Evolutionary conservation across 2,888 invertebrate species (phyloP).

Genomic region (Meta bourneti): DNA sequence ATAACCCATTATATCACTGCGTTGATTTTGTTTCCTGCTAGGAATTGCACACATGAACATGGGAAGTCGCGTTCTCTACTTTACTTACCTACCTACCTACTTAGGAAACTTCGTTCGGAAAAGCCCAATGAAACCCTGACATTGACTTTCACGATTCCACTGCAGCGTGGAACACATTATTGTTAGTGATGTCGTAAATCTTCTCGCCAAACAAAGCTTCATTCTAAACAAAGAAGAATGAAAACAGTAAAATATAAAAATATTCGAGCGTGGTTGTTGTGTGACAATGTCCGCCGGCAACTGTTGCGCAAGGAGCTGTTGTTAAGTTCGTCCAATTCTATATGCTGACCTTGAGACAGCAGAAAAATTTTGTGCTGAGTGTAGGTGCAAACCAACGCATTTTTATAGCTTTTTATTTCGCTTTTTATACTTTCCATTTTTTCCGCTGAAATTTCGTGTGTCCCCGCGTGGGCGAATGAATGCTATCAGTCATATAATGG

Average conservation of each 20-base stretch:
- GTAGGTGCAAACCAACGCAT: slow-evolving; percentile 65
- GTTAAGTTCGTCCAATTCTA: slow-evolving; percentile 57
- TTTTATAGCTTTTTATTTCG: slow-evolving; percentile 21
- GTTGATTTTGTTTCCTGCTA: no score
- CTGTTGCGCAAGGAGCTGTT: slow-evolving; percentile 66
- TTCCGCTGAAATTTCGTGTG: slow-evolving; percentile 7
- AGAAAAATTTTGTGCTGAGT: slow-evolving; percentile 39
- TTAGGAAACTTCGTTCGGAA: neutral
- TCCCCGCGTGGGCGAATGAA: slow-evolving; percentile 30
- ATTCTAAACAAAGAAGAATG: slow-evolving; percentile 64
- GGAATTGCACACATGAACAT: no score
- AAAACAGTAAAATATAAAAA: slow-evolving; percentile 61
- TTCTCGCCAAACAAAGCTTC: slow-evolving; percentile 56
- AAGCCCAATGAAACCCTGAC: slow-evolving; percentile 54
- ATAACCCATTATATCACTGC: no score
- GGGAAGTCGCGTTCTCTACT: no score
- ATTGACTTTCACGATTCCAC: slow-evolving; percentile 64
- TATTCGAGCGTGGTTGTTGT: slow-evolving; percentile 62
- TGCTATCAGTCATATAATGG: slow-evolving; percentile 13
- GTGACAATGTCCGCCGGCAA: slow-evolving; percentile 66
- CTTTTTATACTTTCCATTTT: slow-evolving; percentile 41
- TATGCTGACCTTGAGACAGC: slow-evolving; percentile 62
- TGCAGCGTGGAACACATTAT: slow-evolving; percentile 43
- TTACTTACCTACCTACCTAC: no score
- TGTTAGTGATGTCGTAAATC: slow-evolving; percentile 66